Evolutionary conservation across 2,888 invertebrate genomes (phyloP).

Genomic region (Sinohyriopsis cumingii): DNA sequence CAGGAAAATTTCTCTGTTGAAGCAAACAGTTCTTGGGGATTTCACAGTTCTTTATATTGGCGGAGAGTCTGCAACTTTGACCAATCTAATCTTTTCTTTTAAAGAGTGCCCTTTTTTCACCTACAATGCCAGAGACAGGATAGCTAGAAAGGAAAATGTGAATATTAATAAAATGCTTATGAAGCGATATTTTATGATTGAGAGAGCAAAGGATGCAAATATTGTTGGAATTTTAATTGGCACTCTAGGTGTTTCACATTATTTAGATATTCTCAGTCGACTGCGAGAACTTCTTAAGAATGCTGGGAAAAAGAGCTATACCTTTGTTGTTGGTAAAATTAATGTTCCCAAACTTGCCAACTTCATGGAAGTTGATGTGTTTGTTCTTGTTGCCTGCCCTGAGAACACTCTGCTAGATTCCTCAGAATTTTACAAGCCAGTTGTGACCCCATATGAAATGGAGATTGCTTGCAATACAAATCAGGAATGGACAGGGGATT

Average conservation of each 20-base stretch:
- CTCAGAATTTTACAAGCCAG: constrained; percentile 90
- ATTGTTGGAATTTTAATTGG: constrained; percentile 92
- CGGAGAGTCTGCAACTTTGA: constrained; percentile 78
- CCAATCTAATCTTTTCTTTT: constrained; percentile 76
- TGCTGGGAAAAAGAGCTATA: constrained; percentile 89
- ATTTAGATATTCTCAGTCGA: constrained; percentile 81
- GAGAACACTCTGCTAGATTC: constrained; percentile 87
- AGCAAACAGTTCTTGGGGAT: constrained; percentile 70
- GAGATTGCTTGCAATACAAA: constrained; percentile 80
- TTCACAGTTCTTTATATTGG: constrained; percentile 81
- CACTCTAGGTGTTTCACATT: constrained; percentile 86
- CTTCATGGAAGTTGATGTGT: constrained; percentile 92
- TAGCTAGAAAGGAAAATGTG: constrained; percentile 43
- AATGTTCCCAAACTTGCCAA: constrained; percentile 96
- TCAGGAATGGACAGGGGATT: constrained; percentile 74
- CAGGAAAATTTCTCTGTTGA: constrained; percentile 43
- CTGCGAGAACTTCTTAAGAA: constrained; percentile 82
- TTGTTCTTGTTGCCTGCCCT: constrained; percentile 92
- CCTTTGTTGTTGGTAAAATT: constrained; percentile 93
- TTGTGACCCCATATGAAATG: constrained; percentile 93
- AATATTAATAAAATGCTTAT: constrained; percentile 79
- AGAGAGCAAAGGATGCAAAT: constrained; percentile 91
- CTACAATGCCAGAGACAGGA: constrained; percentile 66
- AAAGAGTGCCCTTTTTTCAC: constrained; percentile 67
- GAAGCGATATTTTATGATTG: constrained; percentile 86